These are phyloP conservation scores for Stratiomys singularior DNA, from an alignment of 2,888 invertebrate genomes.

Conservation along the genomic window DNA sequence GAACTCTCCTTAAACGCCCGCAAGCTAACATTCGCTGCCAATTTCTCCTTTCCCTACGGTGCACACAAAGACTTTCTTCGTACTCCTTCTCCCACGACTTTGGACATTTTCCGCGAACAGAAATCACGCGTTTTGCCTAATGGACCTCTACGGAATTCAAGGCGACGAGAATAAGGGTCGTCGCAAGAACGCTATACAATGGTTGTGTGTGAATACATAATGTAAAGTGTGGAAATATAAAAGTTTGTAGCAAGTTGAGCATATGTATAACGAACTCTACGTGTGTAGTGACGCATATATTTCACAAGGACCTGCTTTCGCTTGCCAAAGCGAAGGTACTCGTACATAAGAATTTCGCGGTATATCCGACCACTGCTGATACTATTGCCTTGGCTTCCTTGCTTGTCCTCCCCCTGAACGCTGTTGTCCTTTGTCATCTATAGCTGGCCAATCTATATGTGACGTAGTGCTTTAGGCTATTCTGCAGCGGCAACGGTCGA, in stretches of 20 bases:
- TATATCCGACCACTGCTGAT: conserved; percentile 9
- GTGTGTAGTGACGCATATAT: background rate
- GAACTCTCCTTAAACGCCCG: too few relatives aligned
- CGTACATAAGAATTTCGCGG: conserved; percentile 28
- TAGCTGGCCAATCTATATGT: conserved; percentile 46
- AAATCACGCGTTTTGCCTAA: conserved; percentile 30
- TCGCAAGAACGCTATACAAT: background rate
- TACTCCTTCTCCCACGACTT: conserved; percentile 1
- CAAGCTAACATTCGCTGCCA: too few relatives aligned
- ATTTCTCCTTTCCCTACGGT: background rate
- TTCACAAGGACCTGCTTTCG: conserved; percentile 25
- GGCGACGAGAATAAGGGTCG: background rate
- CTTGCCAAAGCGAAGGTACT: background rate
- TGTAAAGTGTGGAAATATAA: conserved; percentile 13
- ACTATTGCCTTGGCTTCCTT: background rate
- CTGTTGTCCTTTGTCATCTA: conserved; percentile 21
- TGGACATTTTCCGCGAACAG: conserved; percentile 30
- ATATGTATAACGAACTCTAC: background rate
- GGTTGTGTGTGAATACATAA: background rate
- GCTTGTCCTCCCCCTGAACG: background rate
- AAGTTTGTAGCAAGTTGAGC: conserved; percentile 11
- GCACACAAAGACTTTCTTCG: conserved; percentile 1
- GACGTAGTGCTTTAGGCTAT: conserved; percentile 32
- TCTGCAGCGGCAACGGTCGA: conserved; percentile 11
- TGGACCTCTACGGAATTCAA: background rate